Evolutionary conservation across 2,888 invertebrate genomes (phyloP), one percentile per base, ranked within the genome.

Genomic region (Drosophila hawaiiensis): DNA sequence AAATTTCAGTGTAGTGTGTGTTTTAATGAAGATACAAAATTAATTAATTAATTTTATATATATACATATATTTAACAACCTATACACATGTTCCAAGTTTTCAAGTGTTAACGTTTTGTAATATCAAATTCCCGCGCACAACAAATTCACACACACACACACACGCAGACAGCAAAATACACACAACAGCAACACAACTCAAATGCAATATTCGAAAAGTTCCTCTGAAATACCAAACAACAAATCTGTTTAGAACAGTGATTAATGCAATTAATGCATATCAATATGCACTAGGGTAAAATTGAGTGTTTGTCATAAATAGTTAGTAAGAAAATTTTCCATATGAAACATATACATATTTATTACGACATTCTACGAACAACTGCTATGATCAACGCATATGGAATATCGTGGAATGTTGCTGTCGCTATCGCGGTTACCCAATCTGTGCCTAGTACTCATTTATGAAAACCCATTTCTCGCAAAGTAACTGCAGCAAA

Each of bases 341-440:
- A 49, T 53, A 56, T n/a, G 31, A 74, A 43, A 43, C 55, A 43
- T 19, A 31, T 31, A 41, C 29, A 52, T 61, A 50, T 50, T 65
- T 63, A 65, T 59, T 75, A 74, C 71, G 54, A 68, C 70, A 77
- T 70, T 71, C 64, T 58, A 69, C 62, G 75, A 55, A 73, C 75
- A 78, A 65, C 61, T 64, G 54, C 73, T 63, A 70, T 62, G 66
- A 72, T 72, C 84, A 84, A 89, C 84, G 91, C 91, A 92, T 92
- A 91, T 91, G 90, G 89, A 91, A 89, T 89, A 91, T 91, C 91
- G 92, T 93, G 92, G 91, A 93, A 93, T 93, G 93, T 93, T 93
- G 92, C 93, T 93, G 93, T 93, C 93, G 93, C 93, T 93, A 93
- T 93, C 93, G 93, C 93, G 93, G 93, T 93, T 91, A 93, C 94